Base-by-base conservation (phyloP, 2,113 vertebrate genomes). In the Cranoglanis bouderius region DNA sequence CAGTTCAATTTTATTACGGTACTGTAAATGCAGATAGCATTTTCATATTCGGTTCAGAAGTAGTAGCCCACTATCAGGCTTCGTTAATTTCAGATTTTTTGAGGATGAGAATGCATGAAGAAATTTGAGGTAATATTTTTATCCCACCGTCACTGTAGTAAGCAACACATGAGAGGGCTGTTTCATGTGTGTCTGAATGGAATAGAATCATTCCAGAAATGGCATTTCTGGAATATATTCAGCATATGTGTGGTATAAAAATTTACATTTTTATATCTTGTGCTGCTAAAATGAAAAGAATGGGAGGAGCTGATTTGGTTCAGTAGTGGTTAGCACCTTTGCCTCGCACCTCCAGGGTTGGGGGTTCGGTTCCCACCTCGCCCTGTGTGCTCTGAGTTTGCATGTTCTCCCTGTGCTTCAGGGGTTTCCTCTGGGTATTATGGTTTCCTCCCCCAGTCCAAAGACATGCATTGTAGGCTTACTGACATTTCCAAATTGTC, bases 11-110 rank as follows among this genome's bases (percentile, higher is more conserved):
- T 75, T 86, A 86, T 67, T 43, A 86, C 65, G 10, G 67, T 38
- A 51, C 80, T 74, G 65, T 89, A 77, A 85, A 87, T 85, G 88
- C 80, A 84, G 74, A 70, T 90, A 81, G 57, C 38, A 90, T 88
- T 88, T 88, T 82, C 87, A 88, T 86, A 84, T 87, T 84, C 29
- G 29, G 35, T 84, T 86, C 46, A 65, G 70, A 86, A 70, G 80
- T 43, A 32, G 55, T 46, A 35, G 38, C 43, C 19, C 43, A 18
- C 78, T 38, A 88, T 90, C 87, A 88, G 78, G 85, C 77, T 61
- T 75, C 4, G 63, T 90, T 90, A 85, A 53, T 53, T 67, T 85
- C n/a, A 81, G 74, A 35, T 61, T 87, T 63, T 67, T 46, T 82
- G 75, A 43, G 32, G 55, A 35, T 35, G 77, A 88, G 46, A 88